Conservation (phyloP, 64 coral and sea anemone species). For the Pocillopora damicornis region DNA sequence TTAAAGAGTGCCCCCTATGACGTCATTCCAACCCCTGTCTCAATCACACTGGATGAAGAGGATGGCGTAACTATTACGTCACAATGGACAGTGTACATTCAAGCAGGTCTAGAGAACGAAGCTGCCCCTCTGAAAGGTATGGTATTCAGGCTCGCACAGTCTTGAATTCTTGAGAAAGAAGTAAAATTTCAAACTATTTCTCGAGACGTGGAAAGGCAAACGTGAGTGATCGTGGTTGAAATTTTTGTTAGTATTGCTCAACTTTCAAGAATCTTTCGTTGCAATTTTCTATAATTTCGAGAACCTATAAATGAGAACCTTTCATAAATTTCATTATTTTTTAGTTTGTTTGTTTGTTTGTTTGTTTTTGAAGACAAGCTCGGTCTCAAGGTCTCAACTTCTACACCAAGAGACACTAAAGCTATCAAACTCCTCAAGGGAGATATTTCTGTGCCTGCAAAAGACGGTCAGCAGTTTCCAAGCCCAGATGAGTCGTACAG, state of each 20-base stretch:
- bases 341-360: not conserved
- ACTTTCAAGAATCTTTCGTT: too few relatives aligned
- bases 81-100: constrained; percentile 35
- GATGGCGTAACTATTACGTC: constrained; percentile 15
- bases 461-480: constrained; percentile 23
- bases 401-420: constrained; percentile 29
- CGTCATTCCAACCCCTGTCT: constrained; percentile 41
- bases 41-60: not conserved
- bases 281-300: too few relatives aligned
- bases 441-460: constrained; percentile 21
- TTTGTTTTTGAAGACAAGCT: constrained; percentile 24
- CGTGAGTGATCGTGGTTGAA: too few relatives aligned
- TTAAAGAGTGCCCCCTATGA: constrained; percentile 12
- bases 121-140: constrained; percentile 43
- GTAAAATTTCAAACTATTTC: too few relatives aligned
- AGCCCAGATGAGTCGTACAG: constrained; percentile 46
- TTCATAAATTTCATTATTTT: not conserved
- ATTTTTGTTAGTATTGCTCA: too few relatives aligned
- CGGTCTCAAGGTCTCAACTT: not conserved
- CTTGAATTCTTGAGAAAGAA: too few relatives aligned
- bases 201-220: too few relatives aligned
- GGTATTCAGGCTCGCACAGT: not conserved
- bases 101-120: constrained; percentile 20
- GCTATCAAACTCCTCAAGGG: constrained; percentile 26
- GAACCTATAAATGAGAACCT: not conserved